phyloP scores from a whole-genome alignment of 2,113 vertebrate species.

The Grantiella picta region DNA sequence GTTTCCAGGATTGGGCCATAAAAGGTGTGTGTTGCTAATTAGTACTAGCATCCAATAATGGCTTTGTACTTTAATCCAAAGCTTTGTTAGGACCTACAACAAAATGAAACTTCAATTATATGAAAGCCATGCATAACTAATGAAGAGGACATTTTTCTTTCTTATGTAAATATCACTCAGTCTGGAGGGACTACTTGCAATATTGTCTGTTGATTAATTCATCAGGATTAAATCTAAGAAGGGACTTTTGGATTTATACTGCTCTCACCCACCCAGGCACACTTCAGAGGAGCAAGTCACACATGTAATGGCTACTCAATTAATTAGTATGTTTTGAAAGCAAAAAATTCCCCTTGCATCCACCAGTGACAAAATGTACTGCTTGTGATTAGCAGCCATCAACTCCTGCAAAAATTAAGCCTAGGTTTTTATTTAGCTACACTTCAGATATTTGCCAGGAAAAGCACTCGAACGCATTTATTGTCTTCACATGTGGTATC shows the following conservation, averaged over 20 bases:
- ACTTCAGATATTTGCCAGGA: not conserved
- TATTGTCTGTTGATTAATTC: slow-evolving; percentile 18
- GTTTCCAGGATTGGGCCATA: not conserved
- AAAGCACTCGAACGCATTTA: not conserved
- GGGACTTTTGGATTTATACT: not conserved
- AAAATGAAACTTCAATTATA: not conserved
- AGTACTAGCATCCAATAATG: not conserved
- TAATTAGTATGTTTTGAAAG: not conserved
- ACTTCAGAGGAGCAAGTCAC: not conserved
- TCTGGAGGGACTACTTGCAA: not conserved
- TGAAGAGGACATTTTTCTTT: not conserved
- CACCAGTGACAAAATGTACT: not conserved
- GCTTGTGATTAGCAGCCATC: not conserved
- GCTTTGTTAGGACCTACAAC: not conserved
- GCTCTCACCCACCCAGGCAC: not conserved
- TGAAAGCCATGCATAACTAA: not conserved
- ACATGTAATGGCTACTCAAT: not conserved
- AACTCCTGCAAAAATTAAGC: not conserved
- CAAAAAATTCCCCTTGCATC: not conserved
- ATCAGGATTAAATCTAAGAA: not conserved
- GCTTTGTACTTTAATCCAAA: slow-evolving; percentile 3
- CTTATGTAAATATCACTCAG: not conserved
- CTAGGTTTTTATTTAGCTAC: not conserved
- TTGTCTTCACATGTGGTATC: not conserved
- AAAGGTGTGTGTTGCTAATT: not conserved